Conservation (phyloP, 2,797 vertebrate species). For the Heterohyrax brucei region DNA sequence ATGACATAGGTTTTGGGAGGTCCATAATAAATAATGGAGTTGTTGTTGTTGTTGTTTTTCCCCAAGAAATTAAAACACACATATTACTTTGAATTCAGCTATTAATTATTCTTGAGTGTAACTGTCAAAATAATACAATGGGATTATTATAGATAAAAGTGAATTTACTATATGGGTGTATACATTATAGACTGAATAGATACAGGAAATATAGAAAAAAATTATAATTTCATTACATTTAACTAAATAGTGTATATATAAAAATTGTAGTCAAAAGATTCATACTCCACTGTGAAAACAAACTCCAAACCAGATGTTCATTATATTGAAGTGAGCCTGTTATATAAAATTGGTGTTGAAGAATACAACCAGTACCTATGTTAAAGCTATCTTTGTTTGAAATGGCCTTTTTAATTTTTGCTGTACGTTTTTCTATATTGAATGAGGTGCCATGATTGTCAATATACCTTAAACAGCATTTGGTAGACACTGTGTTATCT, state of each 20-base stretch:
- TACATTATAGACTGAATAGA: not conserved
- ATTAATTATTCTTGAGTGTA: slow-evolving; percentile 17
- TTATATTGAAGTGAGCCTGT: not conserved
- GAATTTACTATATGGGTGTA: not conserved
- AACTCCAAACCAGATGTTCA: not conserved
- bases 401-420: not conserved
- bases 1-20: not conserved
- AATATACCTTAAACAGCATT: slow-evolving; percentile 17
- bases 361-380: not conserved
- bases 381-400: not conserved
- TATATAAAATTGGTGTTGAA: not conserved
- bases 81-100: slow-evolving; percentile 20
- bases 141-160: slow-evolving; percentile 39
- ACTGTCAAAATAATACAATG: not conserved
- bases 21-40: not conserved
- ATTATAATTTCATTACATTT: slow-evolving; percentile 12
- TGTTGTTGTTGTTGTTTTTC: not conserved
- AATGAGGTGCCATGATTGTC: not conserved
- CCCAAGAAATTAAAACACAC: not conserved
- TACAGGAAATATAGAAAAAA: not conserved
- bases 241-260: not conserved
- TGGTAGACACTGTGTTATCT: not conserved
- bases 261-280: not conserved
- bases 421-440: not conserved
- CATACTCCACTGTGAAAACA: slow-evolving; percentile 24